Evolutionary conservation across 2,888 invertebrate genomes (phyloP).

Genomic region (Microplitis deprimator): DNA sequence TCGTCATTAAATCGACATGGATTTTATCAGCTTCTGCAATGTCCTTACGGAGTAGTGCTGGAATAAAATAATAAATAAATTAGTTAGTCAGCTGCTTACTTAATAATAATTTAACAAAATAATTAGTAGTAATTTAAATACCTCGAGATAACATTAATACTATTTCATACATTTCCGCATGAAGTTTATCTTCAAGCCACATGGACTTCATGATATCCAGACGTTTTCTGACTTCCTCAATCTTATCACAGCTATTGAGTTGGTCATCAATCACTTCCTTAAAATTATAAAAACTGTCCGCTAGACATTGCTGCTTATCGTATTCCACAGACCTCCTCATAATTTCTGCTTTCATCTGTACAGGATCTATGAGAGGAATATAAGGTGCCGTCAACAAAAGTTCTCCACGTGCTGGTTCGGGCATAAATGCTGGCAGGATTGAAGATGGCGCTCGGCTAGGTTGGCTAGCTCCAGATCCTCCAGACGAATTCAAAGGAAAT

Average conservation of each 20-base stretch:
- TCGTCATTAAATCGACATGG: slow-evolving; percentile 76
- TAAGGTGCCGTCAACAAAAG: slow-evolving; percentile 58
- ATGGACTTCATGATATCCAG: slow-evolving; percentile 74
- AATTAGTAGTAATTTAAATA: slow-evolving; percentile 56
- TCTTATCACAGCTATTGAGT: slow-evolving; percentile 49
- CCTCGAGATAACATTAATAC: slow-evolving; percentile 75
- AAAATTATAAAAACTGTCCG: slow-evolving; percentile 56
- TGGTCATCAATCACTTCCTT: slow-evolving; percentile 53
- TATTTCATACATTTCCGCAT: slow-evolving; percentile 71
- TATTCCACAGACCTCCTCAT: slow-evolving; percentile 34
- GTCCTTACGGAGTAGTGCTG: slow-evolving; percentile 74
- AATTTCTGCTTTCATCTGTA: slow-evolving; percentile 34
- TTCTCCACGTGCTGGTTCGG: slow-evolving; percentile 50
- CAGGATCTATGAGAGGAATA: slow-evolving; percentile 54
- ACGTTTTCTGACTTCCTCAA: slow-evolving; percentile 74
- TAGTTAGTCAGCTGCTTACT: too few species aligned
- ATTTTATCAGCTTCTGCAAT: slow-evolving; percentile 75
- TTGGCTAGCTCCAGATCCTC: slow-evolving; percentile 35
- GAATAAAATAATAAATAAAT: slow-evolving; percentile 52
- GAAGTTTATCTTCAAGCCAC: slow-evolving; percentile 76
- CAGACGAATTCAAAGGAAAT: slow-evolving; percentile 61
- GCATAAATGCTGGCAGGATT: slow-evolving; percentile 56
- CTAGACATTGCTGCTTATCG: slow-evolving; percentile 56
- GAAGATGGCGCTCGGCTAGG: slow-evolving; percentile 31
- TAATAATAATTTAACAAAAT: not conserved